phyloP scores from a whole-genome alignment of 2,113 vertebrate species.

The Alethe castanea region DNA sequence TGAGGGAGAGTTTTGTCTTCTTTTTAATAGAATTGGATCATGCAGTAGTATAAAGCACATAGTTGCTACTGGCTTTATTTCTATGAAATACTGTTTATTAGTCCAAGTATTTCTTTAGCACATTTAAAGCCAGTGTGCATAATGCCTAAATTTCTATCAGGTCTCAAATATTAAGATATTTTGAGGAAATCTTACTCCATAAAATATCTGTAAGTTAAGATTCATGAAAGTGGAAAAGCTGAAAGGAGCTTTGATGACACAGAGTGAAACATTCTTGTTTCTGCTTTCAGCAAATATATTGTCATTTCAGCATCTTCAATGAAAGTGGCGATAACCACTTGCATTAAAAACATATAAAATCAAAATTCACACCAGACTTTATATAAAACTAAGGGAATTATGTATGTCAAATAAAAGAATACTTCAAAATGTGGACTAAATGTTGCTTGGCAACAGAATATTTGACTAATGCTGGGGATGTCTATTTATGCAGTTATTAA shows the following conservation, averaged over 20 bases:
- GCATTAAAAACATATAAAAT: background rate
- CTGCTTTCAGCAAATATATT: background rate
- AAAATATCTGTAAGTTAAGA: background rate
- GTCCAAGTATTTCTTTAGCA: background rate
- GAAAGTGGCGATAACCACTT: background rate
- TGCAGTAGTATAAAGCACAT: background rate
- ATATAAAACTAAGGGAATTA: background rate
- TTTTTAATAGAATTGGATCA: background rate
- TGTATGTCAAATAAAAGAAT: background rate
- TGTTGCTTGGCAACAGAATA: slow-evolving; percentile 33
- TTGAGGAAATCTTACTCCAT: background rate
- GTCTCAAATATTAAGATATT: background rate
- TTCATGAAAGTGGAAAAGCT: background rate
- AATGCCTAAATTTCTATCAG: background rate
- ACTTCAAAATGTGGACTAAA: background rate
- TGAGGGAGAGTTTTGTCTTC: fast-evolving
- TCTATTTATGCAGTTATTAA: background rate
- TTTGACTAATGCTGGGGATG: background rate
- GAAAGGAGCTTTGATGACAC: background rate
- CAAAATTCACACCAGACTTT: background rate
- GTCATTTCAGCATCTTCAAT: background rate
- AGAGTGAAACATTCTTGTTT: background rate
- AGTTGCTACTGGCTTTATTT: background rate
- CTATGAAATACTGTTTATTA: background rate
- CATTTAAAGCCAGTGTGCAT: background rate